Evolutionary conservation across 2,888 invertebrate genomes (phyloP).

Genomic region (Phengaris alcon): DNA sequence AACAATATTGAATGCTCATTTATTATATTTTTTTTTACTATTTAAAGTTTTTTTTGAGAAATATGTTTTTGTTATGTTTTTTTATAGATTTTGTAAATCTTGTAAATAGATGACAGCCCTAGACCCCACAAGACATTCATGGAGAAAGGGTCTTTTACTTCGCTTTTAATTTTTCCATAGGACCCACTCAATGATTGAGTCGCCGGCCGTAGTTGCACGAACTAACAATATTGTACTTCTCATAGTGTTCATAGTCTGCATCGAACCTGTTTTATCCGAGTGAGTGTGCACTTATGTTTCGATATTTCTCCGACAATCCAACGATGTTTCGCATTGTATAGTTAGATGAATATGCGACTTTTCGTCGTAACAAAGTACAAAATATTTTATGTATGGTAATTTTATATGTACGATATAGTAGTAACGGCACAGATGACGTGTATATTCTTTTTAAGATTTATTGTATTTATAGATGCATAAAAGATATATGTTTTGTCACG

Average conservation of each 20-base stretch:
- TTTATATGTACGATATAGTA: conserved; percentile 73
- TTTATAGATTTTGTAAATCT: conserved; percentile 4
- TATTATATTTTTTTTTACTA: conserved; percentile 11
- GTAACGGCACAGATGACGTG: conserved; percentile 69
- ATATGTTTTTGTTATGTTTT: conserved; percentile 17
- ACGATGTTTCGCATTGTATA: conserved; percentile 56
- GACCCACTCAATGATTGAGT: conserved; percentile 35
- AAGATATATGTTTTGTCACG: conserved; percentile 68
- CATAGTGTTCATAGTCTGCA: conserved; percentile 52
- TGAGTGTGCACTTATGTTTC: conserved; percentile 36
- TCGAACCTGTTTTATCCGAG: conserved; percentile 34
- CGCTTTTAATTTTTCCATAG: conserved; percentile 25
- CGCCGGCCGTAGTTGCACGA: conserved; percentile 40
- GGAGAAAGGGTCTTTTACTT: conserved; percentile 30
- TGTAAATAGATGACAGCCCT: conserved; percentile 16
- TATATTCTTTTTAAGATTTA: conserved; percentile 73
- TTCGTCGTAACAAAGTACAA: conserved; percentile 77
- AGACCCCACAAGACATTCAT: not conserved
- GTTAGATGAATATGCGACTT: conserved; percentile 66
- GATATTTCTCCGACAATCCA: conserved; percentile 37
- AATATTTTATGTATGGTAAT: conserved; percentile 78
- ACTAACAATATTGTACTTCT: conserved; percentile 78
- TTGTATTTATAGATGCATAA: conserved; percentile 60
- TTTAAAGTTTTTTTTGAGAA: conserved; percentile 32
- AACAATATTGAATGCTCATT: conserved; percentile 25